Evolutionary conservation across 2,888 invertebrate genomes (phyloP).

Genomic region (Megaustenia siamemsis): DNA sequence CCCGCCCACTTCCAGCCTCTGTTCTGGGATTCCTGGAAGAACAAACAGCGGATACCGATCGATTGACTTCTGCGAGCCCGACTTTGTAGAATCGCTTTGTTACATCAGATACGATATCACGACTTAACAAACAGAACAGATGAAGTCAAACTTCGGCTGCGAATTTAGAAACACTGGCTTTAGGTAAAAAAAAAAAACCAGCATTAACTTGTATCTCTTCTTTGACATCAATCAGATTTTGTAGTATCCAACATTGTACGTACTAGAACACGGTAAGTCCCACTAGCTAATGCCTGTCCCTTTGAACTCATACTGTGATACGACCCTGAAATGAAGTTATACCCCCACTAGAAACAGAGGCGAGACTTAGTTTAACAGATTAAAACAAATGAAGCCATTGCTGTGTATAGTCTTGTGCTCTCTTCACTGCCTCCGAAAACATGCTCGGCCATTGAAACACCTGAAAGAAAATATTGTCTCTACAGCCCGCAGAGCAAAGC

Average conservation of each 20-base stretch:
- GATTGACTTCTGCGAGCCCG: neutral
- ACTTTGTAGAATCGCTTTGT: neutral
- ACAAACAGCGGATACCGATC: neutral
- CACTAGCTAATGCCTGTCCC: no score
- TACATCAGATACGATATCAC: neutral
- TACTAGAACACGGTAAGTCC: no score
- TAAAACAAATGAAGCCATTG: no score
- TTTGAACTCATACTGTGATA: no score
- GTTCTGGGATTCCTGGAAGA: neutral
- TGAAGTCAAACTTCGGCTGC: neutral
- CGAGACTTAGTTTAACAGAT: no score
- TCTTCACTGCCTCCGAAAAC: neutral
- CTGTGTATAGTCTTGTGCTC: no score
- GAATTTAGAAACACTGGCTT: neutral
- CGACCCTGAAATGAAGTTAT: no score
- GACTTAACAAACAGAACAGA: neutral
- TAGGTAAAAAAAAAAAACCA: no score
- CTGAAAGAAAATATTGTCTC: neutral
- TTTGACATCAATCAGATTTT: no score
- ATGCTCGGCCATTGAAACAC: neutral
- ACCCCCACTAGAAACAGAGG: no score
- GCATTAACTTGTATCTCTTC: no score
- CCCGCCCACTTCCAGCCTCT: conserved; percentile 35
- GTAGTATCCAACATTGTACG: no score
- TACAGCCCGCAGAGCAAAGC: neutral